phyloP scores from a whole-genome alignment of 1,140 invertebrate genomes.

The Aporrectodea caliginosa region DNA sequence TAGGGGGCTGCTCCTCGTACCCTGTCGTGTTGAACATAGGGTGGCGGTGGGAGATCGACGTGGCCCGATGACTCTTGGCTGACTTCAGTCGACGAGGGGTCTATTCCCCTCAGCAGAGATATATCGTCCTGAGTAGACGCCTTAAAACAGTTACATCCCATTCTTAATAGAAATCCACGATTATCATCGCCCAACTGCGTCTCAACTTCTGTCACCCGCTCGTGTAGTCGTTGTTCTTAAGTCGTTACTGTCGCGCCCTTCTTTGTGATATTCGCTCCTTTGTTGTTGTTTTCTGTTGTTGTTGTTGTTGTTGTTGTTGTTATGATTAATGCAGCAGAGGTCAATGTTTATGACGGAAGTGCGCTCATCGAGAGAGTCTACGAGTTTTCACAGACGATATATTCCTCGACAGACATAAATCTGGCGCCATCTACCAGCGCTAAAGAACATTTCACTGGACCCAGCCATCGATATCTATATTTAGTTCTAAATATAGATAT shows the following conservation, averaged over 20 bases:
- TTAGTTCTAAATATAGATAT: too few species aligned
- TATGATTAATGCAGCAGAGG: not conserved
- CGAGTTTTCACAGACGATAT: too few species aligned
- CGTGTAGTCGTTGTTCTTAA: not conserved
- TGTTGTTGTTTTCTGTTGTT: not conserved
- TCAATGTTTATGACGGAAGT: not conserved
- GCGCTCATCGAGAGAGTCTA: too few species aligned
- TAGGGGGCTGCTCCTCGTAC: too few species aligned
- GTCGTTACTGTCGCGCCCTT: not conserved
- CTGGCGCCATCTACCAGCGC: too few species aligned
- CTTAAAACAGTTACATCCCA: slow-evolving; percentile 41
- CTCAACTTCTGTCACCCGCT: not conserved
- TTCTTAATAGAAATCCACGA: not conserved
- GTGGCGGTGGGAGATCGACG: not conserved
- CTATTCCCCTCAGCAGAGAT: slow-evolving; percentile 34
- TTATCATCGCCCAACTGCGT: not conserved
- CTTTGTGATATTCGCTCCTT: not conserved
- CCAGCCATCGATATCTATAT: too few species aligned
- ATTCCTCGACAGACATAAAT: too few species aligned
- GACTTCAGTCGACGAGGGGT: not conserved
- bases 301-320: not conserved
- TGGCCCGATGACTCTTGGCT: not conserved
- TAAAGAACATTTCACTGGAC: too few species aligned
- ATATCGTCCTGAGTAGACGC: slow-evolving; percentile 37
- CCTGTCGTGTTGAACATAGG: not conserved